Conservation (phyloP, 2,113 vertebrate species). For the Dolichallabes microphthalmus region DNA sequence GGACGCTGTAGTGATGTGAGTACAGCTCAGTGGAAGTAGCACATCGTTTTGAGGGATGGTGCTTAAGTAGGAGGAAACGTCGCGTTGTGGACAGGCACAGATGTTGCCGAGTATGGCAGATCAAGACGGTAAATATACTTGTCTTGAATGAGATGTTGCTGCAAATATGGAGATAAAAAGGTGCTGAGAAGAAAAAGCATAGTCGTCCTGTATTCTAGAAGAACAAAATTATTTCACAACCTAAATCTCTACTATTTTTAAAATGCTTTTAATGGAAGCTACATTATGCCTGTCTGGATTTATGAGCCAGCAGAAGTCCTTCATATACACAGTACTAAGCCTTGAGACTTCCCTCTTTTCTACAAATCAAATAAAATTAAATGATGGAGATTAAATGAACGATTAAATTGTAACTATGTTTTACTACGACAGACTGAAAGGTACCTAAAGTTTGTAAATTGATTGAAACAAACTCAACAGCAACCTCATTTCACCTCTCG, state of each 20-base stretch:
- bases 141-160: not conserved
- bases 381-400: no score
- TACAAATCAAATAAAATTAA: no score
- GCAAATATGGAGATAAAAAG: not conserved
- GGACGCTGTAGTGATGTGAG: conserved; percentile 3
- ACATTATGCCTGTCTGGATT: not conserved
- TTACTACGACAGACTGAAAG: no score
- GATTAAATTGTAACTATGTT: no score
- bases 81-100: not conserved
- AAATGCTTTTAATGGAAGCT: no score
- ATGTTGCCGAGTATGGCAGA: conserved; percentile 3
- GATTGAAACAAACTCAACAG: no score
- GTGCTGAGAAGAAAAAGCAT: not conserved
- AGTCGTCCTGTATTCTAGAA: not conserved
- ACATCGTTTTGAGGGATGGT: not conserved
- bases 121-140: not conserved
- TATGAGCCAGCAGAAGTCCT: not conserved
- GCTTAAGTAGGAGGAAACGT: not conserved
- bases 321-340: no score
- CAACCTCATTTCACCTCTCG: no score
- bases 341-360: no score
- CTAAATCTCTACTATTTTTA: not conserved
- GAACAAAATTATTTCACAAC: not conserved
- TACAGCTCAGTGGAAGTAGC: not conserved
- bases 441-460: no score